Evolutionary conservation across 2,797 vertebrate genomes (phyloP).

Genomic region (Pipistrellus pygmaeus): DNA sequence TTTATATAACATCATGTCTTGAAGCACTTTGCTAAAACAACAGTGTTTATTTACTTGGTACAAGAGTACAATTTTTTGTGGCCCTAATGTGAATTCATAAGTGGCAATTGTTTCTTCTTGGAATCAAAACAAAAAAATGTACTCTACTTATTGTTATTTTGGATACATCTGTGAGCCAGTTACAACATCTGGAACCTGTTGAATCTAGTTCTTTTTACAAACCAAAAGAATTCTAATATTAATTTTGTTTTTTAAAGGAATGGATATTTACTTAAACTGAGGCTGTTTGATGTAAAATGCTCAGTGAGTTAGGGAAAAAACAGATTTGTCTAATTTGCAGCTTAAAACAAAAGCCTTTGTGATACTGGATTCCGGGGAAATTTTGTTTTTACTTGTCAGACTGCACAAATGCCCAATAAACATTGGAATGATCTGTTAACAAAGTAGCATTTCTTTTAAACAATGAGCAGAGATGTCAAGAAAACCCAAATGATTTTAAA

Average conservation of each 20-base stretch:
- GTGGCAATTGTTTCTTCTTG: constrained; percentile 1
- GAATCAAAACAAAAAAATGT: constrained; percentile 59
- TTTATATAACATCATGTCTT: neutral
- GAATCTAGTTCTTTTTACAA: constrained; percentile 53
- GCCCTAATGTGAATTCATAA: constrained; percentile 44
- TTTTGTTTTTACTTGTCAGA: constrained; percentile 59
- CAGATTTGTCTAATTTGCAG: constrained; percentile 55
- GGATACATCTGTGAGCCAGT: constrained; percentile 61
- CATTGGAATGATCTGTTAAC: constrained; percentile 44
- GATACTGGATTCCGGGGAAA: constrained; percentile 23
- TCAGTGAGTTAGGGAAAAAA: constrained; percentile 40
- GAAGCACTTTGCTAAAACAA: constrained; percentile 37
- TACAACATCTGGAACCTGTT: constrained; percentile 65
- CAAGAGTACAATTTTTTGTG: neutral
- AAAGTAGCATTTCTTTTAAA: constrained; percentile 63
- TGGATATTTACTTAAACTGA: constrained; percentile 64
- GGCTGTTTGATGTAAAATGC: constrained; percentile 64
- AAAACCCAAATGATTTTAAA: constrained; percentile 59
- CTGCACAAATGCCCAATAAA: constrained; percentile 49
- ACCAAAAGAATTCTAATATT: constrained; percentile 70
- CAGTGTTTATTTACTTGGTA: constrained; percentile 2
- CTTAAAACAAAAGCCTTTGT: constrained; percentile 68
- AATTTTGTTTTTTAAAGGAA: constrained; percentile 66
- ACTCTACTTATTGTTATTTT: constrained; percentile 43
- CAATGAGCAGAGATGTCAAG: constrained; percentile 51